Percentiles rank a stretch among this genome's conserved stretches.
These are phyloP conservation scores for Xylota sylvarum DNA, from an alignment of 2,888 invertebrate species.

Conservation along the genomic window DNA sequence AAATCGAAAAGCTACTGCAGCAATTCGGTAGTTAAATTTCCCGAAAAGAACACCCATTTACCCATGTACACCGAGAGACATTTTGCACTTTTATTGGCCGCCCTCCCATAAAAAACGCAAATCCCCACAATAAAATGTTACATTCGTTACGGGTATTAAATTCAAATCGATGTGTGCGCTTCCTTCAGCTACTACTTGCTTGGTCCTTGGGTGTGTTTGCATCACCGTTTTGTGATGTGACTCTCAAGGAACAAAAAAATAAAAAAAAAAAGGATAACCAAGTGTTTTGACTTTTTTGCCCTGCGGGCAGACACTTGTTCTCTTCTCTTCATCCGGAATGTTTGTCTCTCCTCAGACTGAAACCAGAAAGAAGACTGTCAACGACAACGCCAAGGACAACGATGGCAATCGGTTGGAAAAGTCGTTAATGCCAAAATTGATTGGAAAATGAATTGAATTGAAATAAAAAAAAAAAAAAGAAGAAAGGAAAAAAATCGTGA, in stretches of 20 bases:
- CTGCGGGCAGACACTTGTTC: slow-evolving; percentile 59
- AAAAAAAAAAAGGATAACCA: slow-evolving; percentile 49
- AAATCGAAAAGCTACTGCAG: slow-evolving; percentile 71
- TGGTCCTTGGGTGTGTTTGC: neutral
- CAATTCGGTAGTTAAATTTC: slow-evolving; percentile 70
- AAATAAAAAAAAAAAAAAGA: slow-evolving; percentile 64
- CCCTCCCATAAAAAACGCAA: slow-evolving; percentile 55
- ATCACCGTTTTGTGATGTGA: slow-evolving; percentile 21
- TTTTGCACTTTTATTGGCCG: slow-evolving; percentile 71
- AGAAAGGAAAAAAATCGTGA: slow-evolving; percentile 52
- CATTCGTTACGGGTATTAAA: slow-evolving; percentile 74
- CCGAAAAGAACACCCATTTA: slow-evolving; percentile 59
- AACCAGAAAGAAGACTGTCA: slow-evolving; percentile 62
- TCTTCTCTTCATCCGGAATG: slow-evolving; percentile 22
- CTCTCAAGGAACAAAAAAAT: slow-evolving; percentile 12
- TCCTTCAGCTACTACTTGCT: slow-evolving; percentile 4
- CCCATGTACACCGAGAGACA: slow-evolving; percentile 49
- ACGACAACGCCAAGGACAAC: slow-evolving; percentile 63
- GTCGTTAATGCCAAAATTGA: slow-evolving; percentile 73
- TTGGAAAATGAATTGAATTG: slow-evolving; percentile 76
- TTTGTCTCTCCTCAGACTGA: slow-evolving; percentile 19
- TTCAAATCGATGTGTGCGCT: slow-evolving; percentile 68
- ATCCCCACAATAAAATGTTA: slow-evolving; percentile 74
- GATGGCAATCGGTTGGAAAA: slow-evolving; percentile 76
- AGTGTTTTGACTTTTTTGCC: slow-evolving; percentile 55